Base-by-base conservation (phyloP, 92 coral and sea anemone species). In the Galaxea fascicularis region DNA sequence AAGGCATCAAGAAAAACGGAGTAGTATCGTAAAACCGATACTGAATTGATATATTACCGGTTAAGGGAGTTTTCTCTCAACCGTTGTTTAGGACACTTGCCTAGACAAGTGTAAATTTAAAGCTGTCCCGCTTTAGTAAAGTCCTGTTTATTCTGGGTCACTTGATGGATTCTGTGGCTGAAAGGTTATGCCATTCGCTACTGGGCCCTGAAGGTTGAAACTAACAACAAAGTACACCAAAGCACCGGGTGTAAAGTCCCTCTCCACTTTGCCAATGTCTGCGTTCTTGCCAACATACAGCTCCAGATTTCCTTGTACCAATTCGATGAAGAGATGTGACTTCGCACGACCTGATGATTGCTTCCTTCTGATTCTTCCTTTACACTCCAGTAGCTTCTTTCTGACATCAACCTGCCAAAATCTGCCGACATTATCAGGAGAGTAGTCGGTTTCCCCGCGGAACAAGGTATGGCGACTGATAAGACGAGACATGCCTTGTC, bases 141-240 rank as follows among this genome's bases (percentile, higher is more conserved):
- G 45, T 73, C 16, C 22, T 39, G n/a, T 21, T 39, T 39, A 41
- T 15, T 75, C 54, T 1, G 3, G 18, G 18, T 57, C 81, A 60
- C 12, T 39, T 59, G 69, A 47, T n/a, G 74, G 81, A 35, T 73
- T 58, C 45, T 86, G 86, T 21, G 96, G 92, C 25, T 85, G 65
- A 71, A 95, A 95, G 21, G 92, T 89, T 22, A 95, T 93, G 71
- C 98, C 98, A 87, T 95, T 95, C 17, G 98, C 98, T 1, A 90
- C 89, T 8, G 98, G 96, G 2, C 96, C 98, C 45, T 79, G 88
- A 6, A 93, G 87, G 59, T 83, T 95, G 74, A 95, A 95, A 59
- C 98, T 95, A 15, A 95, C 98, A 53, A 95, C 98, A 74, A 95
- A 95, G 65, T 95, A 95, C 54, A 95, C 98, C 72, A 90, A 76